A percentile compares a stretch with the other conserved stretches of the same genome.
Evolutionary conservation across 1,140 invertebrate genomes (phyloP).

Genomic region (Pseudoatta argentina): DNA sequence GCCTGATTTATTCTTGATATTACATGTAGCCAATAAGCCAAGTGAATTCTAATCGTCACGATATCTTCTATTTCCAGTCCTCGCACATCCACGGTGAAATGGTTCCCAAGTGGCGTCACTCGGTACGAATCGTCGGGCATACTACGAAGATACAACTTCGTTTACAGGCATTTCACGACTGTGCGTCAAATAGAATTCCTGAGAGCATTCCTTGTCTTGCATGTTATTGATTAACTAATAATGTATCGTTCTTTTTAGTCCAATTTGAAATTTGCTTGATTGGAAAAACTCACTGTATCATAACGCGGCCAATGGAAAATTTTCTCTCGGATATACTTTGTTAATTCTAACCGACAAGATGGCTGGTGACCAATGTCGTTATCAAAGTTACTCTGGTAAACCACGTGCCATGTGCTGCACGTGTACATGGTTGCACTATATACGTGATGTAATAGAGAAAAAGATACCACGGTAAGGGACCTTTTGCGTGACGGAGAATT

Average conservation of each 20-base stretch:
- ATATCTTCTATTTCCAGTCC: slow-evolving; percentile 24
- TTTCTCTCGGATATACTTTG: slow-evolving; percentile 16
- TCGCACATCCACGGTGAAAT: slow-evolving; percentile 24
- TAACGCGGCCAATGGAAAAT: neutral
- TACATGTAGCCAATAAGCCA: slow-evolving; percentile 37
- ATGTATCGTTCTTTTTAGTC: neutral
- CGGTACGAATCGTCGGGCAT: slow-evolving; percentile 19
- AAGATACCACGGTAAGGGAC: slow-evolving; percentile 35
- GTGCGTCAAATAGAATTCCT: slow-evolving; percentile 7
- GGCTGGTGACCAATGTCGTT: slow-evolving; percentile 8
- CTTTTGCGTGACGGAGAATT: slow-evolving; percentile 36
- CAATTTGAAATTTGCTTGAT: neutral
- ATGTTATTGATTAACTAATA: slow-evolving; percentile 35
- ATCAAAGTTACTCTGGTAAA: slow-evolving; percentile 55
- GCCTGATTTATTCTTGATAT: slow-evolving; percentile 51
- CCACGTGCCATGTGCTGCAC: slow-evolving; percentile 10
- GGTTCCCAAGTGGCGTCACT: slow-evolving; percentile 49
- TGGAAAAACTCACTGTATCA: neutral
- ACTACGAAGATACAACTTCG: slow-evolving; percentile 32
- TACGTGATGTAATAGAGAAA: slow-evolving; percentile 34
- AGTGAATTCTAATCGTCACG: slow-evolving; percentile 38
- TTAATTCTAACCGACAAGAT: slow-evolving; percentile 43
- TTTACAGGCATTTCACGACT: slow-evolving; percentile 5
- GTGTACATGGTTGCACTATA: slow-evolving; percentile 1
- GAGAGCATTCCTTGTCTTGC: neutral